phyloP scores from a whole-genome alignment of 2,797 vertebrate species.

The Paguma larvata region DNA sequence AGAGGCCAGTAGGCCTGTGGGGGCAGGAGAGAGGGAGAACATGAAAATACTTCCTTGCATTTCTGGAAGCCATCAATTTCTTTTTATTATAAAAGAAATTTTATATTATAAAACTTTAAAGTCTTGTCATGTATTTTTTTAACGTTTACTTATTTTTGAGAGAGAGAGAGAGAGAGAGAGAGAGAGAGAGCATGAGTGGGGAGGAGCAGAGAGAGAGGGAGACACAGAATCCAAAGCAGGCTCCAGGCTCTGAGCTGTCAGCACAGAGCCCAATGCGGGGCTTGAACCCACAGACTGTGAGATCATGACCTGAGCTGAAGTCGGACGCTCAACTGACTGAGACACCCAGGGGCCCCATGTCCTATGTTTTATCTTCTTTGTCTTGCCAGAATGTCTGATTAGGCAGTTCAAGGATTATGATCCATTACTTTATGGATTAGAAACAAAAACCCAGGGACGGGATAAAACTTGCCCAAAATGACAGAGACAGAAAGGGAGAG shows the following conservation, averaged over 20 bases:
- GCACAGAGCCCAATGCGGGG: too few relatives aligned
- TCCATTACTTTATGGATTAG: not conserved
- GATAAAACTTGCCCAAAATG: not conserved
- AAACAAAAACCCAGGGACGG: not conserved
- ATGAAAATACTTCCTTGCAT: not conserved
- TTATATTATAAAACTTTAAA: constrained; percentile 25
- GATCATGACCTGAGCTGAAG: too few relatives aligned
- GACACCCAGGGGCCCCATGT: too few relatives aligned
- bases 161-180: too few relatives aligned
- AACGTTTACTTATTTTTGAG: too few relatives aligned
- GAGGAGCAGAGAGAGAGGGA: too few relatives aligned
- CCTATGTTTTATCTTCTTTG: constrained; percentile 26
- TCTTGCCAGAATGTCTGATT: not conserved
- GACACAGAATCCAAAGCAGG: too few relatives aligned
- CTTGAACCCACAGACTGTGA: too few relatives aligned
- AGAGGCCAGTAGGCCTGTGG: not conserved
- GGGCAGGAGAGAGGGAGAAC: not conserved
- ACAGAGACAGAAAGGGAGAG: not conserved
- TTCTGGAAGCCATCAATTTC: not conserved
- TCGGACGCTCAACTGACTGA: too few relatives aligned
- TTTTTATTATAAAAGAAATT: not conserved
- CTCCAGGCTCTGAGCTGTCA: too few relatives aligned
- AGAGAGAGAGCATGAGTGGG: too few relatives aligned
- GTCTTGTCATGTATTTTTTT: not conserved
- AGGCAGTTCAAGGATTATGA: not conserved